Evolutionary conservation across 1,140 invertebrate genomes (phyloP).

Genomic region (Trachymyrmex cornetzi): DNA sequence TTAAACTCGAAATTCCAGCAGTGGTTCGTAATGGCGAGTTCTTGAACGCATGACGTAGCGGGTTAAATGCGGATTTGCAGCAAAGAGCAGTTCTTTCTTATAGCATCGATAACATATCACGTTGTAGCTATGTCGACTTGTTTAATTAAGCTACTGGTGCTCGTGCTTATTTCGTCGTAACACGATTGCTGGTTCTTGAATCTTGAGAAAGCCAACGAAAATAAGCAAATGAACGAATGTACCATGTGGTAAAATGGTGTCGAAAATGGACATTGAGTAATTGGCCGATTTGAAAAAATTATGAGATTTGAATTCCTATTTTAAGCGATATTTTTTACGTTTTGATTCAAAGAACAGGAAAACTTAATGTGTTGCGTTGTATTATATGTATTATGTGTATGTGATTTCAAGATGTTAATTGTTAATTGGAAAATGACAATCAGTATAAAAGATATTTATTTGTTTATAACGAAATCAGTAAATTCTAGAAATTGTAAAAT

Average conservation of each 20-base stretch:
- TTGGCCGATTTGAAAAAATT: not conserved
- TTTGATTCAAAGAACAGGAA: not conserved
- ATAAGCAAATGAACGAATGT: not conserved
- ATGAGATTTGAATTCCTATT: not conserved
- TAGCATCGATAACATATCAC: constrained; percentile 21
- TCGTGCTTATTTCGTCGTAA: constrained; percentile 12
- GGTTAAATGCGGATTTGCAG: constrained; percentile 27
- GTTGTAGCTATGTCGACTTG: not conserved
- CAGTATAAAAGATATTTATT: not conserved
- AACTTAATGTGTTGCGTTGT: not conserved
- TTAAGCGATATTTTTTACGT: not conserved
- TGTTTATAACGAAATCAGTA: not conserved
- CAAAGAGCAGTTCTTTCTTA: not conserved
- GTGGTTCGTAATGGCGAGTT: constrained; percentile 6
- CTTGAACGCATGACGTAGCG: constrained; percentile 36
- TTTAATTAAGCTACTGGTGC: constrained; percentile 32
- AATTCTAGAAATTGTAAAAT: not conserved
- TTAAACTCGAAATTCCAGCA: constrained; percentile 51
- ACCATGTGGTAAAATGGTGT: not conserved
- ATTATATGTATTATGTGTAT: not conserved
- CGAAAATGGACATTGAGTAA: not conserved
- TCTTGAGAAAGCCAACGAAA: constrained; percentile 15
- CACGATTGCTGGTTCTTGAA: not conserved
- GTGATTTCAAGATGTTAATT: not conserved
- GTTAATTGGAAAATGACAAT: not conserved